Evolutionary conservation across 2,113 vertebrate species (phyloP).

Genomic region (Vombatus ursinus): DNA sequence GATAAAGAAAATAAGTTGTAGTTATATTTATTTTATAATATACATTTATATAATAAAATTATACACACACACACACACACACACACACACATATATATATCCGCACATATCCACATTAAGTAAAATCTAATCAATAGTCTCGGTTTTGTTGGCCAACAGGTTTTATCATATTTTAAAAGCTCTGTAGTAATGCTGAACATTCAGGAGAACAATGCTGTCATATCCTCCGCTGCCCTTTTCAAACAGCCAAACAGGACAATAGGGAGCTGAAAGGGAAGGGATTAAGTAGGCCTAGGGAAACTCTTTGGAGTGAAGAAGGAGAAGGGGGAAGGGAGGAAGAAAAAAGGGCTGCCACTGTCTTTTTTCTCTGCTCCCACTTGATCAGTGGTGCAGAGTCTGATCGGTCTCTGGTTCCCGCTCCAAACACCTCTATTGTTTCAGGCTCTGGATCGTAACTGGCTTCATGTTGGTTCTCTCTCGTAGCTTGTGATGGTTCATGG

Average conservation of each 20-base stretch:
- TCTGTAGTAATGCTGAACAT: neutral
- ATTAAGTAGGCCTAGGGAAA: neutral
- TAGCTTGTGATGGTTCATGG: neutral
- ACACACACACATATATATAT: too few species aligned
- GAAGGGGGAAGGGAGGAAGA: neutral
- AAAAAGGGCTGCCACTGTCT: neutral
- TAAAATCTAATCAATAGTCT: neutral
- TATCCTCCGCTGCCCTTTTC: neutral
- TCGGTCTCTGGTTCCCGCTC: neutral
- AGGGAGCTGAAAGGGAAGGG: neutral
- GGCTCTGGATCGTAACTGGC: neutral
- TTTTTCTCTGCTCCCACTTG: neutral
- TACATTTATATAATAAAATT: neutral
- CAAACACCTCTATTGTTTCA: neutral
- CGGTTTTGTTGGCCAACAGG: neutral
- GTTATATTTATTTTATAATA: neutral
- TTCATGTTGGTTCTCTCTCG: neutral
- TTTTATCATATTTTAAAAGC: neutral
- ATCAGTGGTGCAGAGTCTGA: neutral
- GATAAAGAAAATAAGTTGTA: neutral
- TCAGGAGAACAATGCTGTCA: neutral
- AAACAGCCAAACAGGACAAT: neutral
- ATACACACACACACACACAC: too few species aligned
- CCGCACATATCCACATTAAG: neutral
- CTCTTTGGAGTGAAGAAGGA: neutral